Percentiles rank a stretch among this genome's conserved stretches.
Evolutionary conservation across 92 coral and sea anemone genomes (phyloP).

Genomic region (Zoanthus gigantus): DNA sequence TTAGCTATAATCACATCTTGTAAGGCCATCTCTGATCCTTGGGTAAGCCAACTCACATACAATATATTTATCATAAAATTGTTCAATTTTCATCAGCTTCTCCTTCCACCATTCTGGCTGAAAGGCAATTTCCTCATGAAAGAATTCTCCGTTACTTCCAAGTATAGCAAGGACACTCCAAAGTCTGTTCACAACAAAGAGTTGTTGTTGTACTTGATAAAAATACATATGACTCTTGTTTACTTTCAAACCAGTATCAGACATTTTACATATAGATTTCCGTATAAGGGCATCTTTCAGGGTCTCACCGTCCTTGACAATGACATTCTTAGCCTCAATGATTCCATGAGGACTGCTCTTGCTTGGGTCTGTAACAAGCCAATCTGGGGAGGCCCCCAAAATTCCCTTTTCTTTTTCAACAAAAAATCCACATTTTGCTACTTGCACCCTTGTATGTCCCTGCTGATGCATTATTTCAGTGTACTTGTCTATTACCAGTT

Average conservation of each 20-base stretch:
- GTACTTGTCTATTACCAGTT: constrained; percentile 45
- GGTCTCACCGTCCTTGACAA: constrained; percentile 54
- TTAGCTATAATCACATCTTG: constrained; percentile 39
- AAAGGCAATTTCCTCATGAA: constrained; percentile 55
- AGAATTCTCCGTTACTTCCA: constrained; percentile 63
- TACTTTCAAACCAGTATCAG: constrained; percentile 28
- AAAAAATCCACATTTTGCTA: constrained; percentile 67
- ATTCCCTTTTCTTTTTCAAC: constrained; percentile 54
- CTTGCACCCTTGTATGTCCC: constrained; percentile 59
- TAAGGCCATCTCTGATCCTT: constrained; percentile 67
- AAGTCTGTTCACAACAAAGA: constrained; percentile 66
- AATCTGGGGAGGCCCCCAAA: constrained; percentile 70
- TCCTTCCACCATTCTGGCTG: constrained; percentile 68
- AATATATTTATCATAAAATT: constrained; percentile 55
- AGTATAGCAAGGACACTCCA: constrained; percentile 72
- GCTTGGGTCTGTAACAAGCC: constrained; percentile 69
- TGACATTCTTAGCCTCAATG: constrained; percentile 69
- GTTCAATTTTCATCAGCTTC: constrained; percentile 57
- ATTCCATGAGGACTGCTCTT: constrained; percentile 60
- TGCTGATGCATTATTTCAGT: constrained; percentile 57
- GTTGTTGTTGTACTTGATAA: constrained; percentile 68
- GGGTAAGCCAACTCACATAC: constrained; percentile 73
- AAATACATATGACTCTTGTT: constrained; percentile 57
- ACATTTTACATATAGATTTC: constrained; percentile 54
- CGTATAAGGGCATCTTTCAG: constrained; percentile 43